phyloP scores from a whole-genome alignment of 2,797 vertebrate species.

The Syncerus caffer region DNA sequence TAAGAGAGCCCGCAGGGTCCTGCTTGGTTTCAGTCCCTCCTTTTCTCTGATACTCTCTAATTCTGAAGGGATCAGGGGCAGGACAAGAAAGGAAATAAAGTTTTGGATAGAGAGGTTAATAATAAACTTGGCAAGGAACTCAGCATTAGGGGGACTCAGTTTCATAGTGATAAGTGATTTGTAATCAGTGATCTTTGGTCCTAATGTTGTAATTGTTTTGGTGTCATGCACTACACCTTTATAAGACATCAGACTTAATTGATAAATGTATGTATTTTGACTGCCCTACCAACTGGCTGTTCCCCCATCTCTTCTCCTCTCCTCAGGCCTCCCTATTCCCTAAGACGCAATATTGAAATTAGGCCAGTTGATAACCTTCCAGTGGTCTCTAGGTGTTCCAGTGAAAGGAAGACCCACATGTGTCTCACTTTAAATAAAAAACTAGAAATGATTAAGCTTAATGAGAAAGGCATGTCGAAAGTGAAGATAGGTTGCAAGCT shows the following conservation, averaged over 20 bases:
- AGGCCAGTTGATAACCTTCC: neutral
- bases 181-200: neutral
- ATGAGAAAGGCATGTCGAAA: neutral
- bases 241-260: neutral
- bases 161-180: neutral
- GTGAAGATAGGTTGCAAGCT: neutral
- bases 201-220: neutral
- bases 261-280: neutral
- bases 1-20: accelerated
- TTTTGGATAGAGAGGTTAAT: neutral
- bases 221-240: neutral
- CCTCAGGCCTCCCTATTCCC: neutral
- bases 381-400: neutral
- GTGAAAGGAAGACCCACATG: neutral
- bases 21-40: neutral
- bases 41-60: neutral
- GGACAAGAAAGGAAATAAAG: neutral
- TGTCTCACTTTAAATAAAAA: neutral
- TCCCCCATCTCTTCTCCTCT: neutral
- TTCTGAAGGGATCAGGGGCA: neutral
- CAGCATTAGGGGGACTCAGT: neutral
- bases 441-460: neutral
- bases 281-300: neutral
- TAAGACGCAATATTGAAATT: neutral
- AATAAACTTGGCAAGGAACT: neutral